phyloP scores from a whole-genome alignment of 2,113 vertebrate genomes.

The Eptesicus fuscus region DNA sequence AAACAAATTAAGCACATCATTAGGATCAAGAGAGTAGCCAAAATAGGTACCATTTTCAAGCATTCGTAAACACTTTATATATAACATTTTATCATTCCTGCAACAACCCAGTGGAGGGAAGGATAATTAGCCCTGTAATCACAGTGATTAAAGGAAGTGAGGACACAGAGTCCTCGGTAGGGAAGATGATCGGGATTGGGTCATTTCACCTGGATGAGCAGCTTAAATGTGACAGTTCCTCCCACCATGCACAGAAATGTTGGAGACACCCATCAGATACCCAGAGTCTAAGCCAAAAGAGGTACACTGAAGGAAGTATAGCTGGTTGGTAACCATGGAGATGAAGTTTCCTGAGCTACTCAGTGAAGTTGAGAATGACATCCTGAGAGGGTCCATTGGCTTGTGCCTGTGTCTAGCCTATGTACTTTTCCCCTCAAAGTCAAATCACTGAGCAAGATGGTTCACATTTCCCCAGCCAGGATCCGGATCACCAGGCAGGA shows the following conservation, averaged over 20 bases:
- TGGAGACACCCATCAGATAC: background rate
- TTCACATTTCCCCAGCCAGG: background rate
- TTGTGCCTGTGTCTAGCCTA: background rate
- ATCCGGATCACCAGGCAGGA: background rate
- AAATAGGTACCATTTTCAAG: constrained; percentile 13
- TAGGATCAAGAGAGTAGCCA: background rate
- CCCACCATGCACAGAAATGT: background rate
- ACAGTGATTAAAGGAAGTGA: background rate
- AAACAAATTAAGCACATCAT: background rate
- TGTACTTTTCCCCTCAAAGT: background rate
- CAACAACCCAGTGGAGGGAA: background rate
- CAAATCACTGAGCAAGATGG: background rate
- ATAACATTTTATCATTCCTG: background rate
- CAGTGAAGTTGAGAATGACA: background rate
- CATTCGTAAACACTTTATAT: background rate
- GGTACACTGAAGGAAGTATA: background rate
- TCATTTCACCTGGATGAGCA: background rate
- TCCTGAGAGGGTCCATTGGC: background rate
- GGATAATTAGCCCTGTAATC: background rate
- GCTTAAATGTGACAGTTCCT: background rate
- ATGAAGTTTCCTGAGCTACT: constrained; percentile 29
- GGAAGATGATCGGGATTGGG: background rate
- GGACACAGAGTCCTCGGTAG: background rate
- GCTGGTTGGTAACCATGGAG: constrained; percentile 4
- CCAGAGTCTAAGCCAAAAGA: background rate